phyloP scores from a whole-genome alignment of 2,797 vertebrate species.

The Neomorphus geoffroyi region DNA sequence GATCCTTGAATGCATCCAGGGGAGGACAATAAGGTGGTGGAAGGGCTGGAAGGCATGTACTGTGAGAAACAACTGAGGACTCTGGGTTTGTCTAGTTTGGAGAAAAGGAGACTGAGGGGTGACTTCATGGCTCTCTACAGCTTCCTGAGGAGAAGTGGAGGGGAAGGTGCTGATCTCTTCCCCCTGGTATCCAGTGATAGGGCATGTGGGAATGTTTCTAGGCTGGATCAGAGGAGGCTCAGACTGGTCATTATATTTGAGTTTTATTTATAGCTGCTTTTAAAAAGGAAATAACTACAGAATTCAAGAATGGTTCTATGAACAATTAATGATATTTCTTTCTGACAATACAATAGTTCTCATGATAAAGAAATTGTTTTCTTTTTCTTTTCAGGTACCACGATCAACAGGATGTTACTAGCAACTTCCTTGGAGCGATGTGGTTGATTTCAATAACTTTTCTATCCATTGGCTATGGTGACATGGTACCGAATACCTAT shows the following conservation, averaged over 20 bases:
- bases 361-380: background rate
- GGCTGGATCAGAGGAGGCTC: too few species aligned
- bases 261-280: background rate
- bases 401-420: slow-evolving; percentile 96
- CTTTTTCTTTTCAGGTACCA: slow-evolving; percentile 87
- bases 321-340: background rate
- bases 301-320: background rate
- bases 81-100: too few species aligned
- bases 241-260: background rate
- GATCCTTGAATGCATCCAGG: background rate
- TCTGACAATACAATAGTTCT: background rate
- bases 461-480: slow-evolving; percentile 98
- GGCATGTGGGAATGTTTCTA: too few species aligned
- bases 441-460: slow-evolving; percentile 99
- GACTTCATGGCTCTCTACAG: too few species aligned
- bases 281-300: background rate
- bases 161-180: too few species aligned
- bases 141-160: too few species aligned
- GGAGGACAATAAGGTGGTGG: background rate
- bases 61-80: too few species aligned
- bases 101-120: too few species aligned
- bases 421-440: slow-evolving; percentile 99
- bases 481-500: slow-evolving; percentile 99
- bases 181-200: too few species aligned
- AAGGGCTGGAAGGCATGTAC: too few species aligned